Evolutionary conservation across 2,888 invertebrate species (phyloP), one percentile per base, ranked within the genome.

Genomic region (Taphrorychus bicolor): DNA sequence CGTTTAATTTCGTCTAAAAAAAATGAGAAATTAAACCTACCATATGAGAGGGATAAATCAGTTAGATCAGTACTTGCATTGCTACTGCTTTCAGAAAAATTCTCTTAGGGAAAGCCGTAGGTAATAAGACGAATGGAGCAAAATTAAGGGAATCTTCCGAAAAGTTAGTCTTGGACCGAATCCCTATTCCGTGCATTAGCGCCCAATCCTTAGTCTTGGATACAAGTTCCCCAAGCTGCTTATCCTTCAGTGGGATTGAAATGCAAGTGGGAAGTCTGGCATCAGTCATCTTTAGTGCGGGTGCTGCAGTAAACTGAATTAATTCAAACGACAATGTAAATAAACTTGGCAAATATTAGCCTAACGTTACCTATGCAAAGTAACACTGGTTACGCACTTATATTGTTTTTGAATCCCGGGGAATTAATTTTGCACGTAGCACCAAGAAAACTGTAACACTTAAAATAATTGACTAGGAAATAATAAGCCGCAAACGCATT

Each of bases 201-300:
- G 92, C 92, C 91, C 91, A 94, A 80, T 94, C 93, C 80, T 91
- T 93, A 0, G 92, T 89, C 80, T 91, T 92, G 64, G 88, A 86
- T 0, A 89, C 85, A 22, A 93, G 82, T 71, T 89, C 89, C 14
- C 85, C 76, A 53, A 94, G 83, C n/a, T 85, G 82, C 63, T 88
- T 85, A 14, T 87, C 83, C 0, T 88, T 84, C 63, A 94, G 78
- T 1, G 92, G 92, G 70, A 93, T 74, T 3, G 88, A 83, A 64
- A 94, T 78, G 77, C 88, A 87, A n/a, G 87, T 82, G 17, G 87
- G 82, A 63, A 90, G 64, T 45, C 59, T 58, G 7, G 48, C 59
- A 4, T 59, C 9, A 4, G 63, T 51, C 59, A 66, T 66, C 2
- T 3, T 21, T 45, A 32, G n/a, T n/a, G n/a, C 11, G 11, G 11